Evolutionary conservation across 2,888 invertebrate species (phyloP).

Genomic region (Ornithoptera alexandrae): DNA sequence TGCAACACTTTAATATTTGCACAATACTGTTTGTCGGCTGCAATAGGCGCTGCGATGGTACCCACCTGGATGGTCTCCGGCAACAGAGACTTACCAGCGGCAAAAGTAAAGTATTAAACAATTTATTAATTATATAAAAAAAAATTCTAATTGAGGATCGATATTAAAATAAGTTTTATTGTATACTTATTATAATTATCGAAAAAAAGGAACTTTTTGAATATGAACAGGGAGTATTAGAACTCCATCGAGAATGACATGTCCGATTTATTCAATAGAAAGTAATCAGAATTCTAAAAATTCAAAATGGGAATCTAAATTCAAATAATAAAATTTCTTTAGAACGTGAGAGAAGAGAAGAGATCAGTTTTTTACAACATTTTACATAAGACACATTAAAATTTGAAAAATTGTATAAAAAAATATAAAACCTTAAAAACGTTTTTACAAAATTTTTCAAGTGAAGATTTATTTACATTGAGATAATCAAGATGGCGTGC

Average conservation of each 20-base stretch:
- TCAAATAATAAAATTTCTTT: constrained; percentile 30
- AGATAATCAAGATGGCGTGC: constrained; percentile 30
- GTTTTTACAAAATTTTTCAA: constrained; percentile 27
- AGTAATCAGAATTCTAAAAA: not conserved
- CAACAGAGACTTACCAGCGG: too few species aligned
- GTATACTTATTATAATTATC: not conserved
- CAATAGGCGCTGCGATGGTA: too few species aligned
- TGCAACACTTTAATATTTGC: too few species aligned
- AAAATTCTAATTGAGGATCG: too few species aligned
- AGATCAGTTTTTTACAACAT: constrained; percentile 45
- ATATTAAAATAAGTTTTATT: not conserved
- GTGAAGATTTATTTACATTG: constrained; percentile 20
- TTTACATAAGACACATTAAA: constrained; percentile 47
- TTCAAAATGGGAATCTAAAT: constrained; percentile 24
- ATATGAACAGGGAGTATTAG: not conserved
- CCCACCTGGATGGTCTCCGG: too few species aligned
- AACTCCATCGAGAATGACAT: not conserved
- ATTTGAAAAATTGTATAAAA: constrained; percentile 35
- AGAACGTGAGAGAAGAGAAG: not conserved
- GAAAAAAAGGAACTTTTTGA: not conserved
- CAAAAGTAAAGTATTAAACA: too few species aligned
- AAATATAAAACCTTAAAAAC: constrained; percentile 33
- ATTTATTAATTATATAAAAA: too few species aligned
- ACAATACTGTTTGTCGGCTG: too few species aligned
- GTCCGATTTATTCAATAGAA: too few species aligned